Conservation (phyloP, 2,113 vertebrate species). For the Halichoerus grypus region DNA sequence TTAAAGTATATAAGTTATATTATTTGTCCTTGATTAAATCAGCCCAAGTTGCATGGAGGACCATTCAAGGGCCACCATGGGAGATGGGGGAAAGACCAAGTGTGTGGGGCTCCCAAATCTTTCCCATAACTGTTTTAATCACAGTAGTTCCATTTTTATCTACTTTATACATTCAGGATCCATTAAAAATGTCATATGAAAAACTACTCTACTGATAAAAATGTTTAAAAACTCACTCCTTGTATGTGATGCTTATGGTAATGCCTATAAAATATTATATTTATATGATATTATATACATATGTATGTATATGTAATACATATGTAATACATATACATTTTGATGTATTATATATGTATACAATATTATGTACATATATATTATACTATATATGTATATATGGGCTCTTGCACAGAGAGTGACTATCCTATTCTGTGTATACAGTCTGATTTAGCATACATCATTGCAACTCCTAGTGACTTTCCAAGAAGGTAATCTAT, state of each 20-base stretch:
- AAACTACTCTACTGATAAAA: neutral
- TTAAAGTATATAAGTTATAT: neutral
- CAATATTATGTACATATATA: neutral
- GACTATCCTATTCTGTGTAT: neutral
- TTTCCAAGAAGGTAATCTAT: slow-evolving; percentile 48
- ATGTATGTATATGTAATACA: neutral
- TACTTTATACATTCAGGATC: neutral
- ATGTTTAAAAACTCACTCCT: neutral
- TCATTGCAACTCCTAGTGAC: slow-evolving; percentile 31
- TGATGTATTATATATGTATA: neutral
- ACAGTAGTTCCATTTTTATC: neutral
- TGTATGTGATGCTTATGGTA: neutral
- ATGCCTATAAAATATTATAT: neutral
- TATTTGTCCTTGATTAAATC: neutral
- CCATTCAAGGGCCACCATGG: neutral
- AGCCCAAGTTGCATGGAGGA: neutral
- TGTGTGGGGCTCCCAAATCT: neutral
- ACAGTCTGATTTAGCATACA: neutral
- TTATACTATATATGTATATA: too few relatives aligned
- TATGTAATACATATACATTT: too few relatives aligned
- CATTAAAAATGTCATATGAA: slow-evolving; percentile 22
- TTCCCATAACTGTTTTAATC: neutral
- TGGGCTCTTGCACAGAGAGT: neutral
- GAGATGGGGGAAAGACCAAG: neutral
- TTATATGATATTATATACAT: neutral